These are phyloP conservation scores for Papilio dardanus DNA, from an alignment of 1,140 invertebrate genomes.

Conservation along the genomic window DNA sequence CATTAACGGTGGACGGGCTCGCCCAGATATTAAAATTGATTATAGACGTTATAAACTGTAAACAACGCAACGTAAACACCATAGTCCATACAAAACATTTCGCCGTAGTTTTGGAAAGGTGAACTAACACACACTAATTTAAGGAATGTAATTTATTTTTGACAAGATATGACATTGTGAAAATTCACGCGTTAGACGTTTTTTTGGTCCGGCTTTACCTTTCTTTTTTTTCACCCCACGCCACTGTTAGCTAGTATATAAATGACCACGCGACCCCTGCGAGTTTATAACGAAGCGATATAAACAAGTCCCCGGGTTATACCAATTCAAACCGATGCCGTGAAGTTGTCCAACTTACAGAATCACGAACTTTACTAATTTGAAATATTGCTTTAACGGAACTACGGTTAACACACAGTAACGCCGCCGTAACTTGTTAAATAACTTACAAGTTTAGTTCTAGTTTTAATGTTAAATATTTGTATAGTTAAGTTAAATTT, in stretches of 20 bases:
- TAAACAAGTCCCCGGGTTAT: conserved; percentile 13
- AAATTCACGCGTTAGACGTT: too few species aligned
- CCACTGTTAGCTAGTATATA: not conserved
- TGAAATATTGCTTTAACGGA: conserved; percentile 27
- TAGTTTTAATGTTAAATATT: conserved; percentile 26
- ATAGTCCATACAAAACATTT: too few species aligned
- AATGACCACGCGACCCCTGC: not conserved
- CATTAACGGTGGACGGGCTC: too few species aligned
- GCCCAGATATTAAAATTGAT: too few species aligned
- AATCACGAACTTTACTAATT: conserved; percentile 26
- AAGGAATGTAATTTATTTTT: too few species aligned
- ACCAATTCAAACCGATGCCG: conserved; percentile 13
- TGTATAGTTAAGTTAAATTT: conserved; percentile 23
- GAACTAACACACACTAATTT: too few species aligned
- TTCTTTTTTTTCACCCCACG: not conserved
- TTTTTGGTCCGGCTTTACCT: too few species aligned
- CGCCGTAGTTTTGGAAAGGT: too few species aligned
- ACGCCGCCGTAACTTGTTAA: conserved; percentile 17
- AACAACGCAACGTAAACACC: too few species aligned
- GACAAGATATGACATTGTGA: too few species aligned
- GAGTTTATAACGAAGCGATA: conserved; percentile 21
- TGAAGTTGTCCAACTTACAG: conserved; percentile 10
- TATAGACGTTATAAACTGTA: too few species aligned
- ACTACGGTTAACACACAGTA: conserved; percentile 23
- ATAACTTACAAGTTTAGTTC: conserved; percentile 20